Percentiles rank a stretch among this genome's conserved stretches.
These are phyloP conservation scores for Achatina immaculata DNA, from an alignment of 1,140 invertebrate species.

Conservation along the genomic window DNA sequence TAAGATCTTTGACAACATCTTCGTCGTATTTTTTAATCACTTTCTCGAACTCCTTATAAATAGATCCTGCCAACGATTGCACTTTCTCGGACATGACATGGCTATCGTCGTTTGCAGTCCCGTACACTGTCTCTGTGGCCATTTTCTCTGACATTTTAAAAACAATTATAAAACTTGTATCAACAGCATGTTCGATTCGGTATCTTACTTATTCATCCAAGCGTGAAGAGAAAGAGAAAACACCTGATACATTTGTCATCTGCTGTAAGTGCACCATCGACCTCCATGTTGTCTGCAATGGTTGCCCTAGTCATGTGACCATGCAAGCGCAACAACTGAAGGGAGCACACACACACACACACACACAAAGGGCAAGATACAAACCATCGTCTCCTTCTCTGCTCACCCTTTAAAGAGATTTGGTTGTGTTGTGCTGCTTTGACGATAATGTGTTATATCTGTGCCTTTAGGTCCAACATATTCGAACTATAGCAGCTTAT, in stretches of 20 bases:
- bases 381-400: too few species aligned
- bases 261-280: conserved; percentile 37
- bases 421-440: too few species aligned
- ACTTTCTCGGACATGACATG: conserved; percentile 97
- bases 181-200: too few species aligned
- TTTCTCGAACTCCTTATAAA: conserved; percentile 98
- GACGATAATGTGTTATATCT: too few species aligned
- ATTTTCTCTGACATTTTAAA: conserved; percentile 23
- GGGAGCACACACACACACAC: too few species aligned
- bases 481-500: too few species aligned
- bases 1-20: conserved; percentile 94
- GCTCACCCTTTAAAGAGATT: too few species aligned
- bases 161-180: neutral
- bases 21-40: conserved; percentile 98
- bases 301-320: conserved; percentile 44
- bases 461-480: too few species aligned
- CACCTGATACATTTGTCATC: neutral
- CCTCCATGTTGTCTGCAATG: conserved; percentile 42
- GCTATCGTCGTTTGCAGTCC: conserved; percentile 55
- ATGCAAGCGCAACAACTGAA: conserved; percentile 35
- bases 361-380: too few species aligned
- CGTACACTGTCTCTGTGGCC: conserved; percentile 62
- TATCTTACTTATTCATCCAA: conserved; percentile 26
- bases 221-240: too few species aligned
- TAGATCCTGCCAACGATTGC: conserved; percentile 91